Base-by-base conservation (phyloP, 2,113 vertebrate species). In the Axis porcinus region DNA sequence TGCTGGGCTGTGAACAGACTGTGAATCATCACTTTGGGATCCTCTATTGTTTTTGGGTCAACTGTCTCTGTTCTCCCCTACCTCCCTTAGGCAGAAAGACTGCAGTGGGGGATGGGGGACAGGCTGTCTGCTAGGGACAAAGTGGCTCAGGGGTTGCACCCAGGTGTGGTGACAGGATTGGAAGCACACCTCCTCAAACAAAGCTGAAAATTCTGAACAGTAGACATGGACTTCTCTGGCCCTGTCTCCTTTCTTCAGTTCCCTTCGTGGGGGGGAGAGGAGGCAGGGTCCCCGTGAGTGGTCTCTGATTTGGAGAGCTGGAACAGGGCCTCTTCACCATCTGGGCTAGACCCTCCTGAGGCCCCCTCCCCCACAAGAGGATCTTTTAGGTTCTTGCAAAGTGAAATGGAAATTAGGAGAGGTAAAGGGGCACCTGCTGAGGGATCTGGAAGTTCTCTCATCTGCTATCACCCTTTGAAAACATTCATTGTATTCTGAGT, bases 21-120 rank as follows among this genome's bases (percentile, higher is more conserved):
- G 94, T 98, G 98, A 97, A 97, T 97, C 96, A 97, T 97, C 97
- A 91, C 89, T 97, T 96, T 60, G 93, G 93, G 96, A 91, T 95
- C 60, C 27, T 95, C 89, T 88, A 28, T 97, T 97, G 98, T 95
- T 98, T 97, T 97, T 33, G 97, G 97, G 97, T 97, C 96, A 94
- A 19, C 76, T 4, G 62, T 47, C 70, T 94, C 55, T 81, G 58
- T 94, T 93, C 81, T 96, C 83, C 91, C 95, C 87, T 95, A 30
- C n/a, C 67, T 64, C 55, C 67, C 70, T 90, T 86, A 60, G 85
- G 54, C 82, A 30, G 60, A 91, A 84, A 79, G 62, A 82, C 94
- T 97, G 95, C 96, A 70, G 89, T 86, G 79, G 78, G 30, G 84
- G 70, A 33, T 50, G 70, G 33, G 43, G 57, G 57, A 55, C 17